Percentiles rank a stretch among this genome's conserved stretches.
phyloP scores from a whole-genome alignment of 2,113 vertebrate genomes.

The Phoenicopterus ruber region DNA sequence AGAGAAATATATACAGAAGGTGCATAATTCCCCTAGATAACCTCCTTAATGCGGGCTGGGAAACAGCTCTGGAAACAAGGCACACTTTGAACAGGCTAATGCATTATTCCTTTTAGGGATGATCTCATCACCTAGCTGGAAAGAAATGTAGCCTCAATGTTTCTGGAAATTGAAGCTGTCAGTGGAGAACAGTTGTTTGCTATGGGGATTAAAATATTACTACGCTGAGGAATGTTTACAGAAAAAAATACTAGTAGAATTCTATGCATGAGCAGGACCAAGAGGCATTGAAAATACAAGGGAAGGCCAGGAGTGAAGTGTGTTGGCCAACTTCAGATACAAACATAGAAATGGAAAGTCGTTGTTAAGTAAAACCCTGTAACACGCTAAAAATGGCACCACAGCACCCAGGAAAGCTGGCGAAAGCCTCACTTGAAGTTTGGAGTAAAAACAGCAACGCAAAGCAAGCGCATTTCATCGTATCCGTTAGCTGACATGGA shows the following conservation, averaged over 20 bases:
- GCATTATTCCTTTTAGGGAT: neutral
- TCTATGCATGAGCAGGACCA: neutral
- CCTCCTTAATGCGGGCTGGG: neutral
- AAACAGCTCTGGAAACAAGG: neutral
- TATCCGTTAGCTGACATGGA: neutral
- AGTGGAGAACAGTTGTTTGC: neutral
- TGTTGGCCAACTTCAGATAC: neutral
- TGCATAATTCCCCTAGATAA: neutral
- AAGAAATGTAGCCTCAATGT: neutral
- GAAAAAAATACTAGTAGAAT: neutral
- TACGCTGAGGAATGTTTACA: neutral
- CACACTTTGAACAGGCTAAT: neutral
- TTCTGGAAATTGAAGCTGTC: constrained; percentile 20
- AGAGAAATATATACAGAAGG: neutral
- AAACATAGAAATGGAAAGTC: neutral
- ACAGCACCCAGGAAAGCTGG: neutral
- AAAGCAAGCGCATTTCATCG: neutral
- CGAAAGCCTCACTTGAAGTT: neutral
- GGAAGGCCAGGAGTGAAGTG: neutral
- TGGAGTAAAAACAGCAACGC: neutral
- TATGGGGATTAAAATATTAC: neutral
- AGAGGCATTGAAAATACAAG: neutral
- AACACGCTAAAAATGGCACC: neutral
- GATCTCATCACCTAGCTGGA: neutral
- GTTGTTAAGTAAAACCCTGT: neutral